Percentiles rank a stretch among this genome's conserved stretches.
Conservation (phyloP, 2,797 vertebrate genomes). For the Limosa lapponica region DNA sequence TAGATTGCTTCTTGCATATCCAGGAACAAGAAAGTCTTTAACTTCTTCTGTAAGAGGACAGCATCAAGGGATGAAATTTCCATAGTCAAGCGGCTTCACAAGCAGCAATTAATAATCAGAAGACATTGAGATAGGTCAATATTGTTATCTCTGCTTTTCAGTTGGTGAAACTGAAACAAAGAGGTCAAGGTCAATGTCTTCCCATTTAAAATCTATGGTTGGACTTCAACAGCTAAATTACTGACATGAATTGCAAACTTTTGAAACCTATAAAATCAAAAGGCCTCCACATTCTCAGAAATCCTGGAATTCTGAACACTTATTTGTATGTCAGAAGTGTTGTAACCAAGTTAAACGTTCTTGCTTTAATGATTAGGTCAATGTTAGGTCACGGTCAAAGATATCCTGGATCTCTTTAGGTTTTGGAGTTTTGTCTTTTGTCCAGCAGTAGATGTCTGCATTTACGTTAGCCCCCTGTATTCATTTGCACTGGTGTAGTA, state of each 20-base stretch:
- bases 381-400: neutral
- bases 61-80: neutral
- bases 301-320: neutral
- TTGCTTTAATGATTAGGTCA: neutral
- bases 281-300: neutral
- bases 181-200: neutral
- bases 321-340: neutral
- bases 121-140: conserved; percentile 15
- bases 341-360: neutral
- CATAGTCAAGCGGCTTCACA: neutral
- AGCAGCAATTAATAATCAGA: conserved; percentile 17
- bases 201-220: conserved; percentile 18
- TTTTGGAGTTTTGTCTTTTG: neutral
- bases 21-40: neutral
- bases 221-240: neutral
- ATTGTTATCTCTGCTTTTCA: conserved; percentile 50
- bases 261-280: neutral
- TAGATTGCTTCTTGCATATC: neutral
- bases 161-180: conserved; percentile 14
- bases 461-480: neutral
- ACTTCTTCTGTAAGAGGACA: neutral
- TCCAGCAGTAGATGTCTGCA: neutral
- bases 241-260: neutral
- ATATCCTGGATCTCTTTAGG: neutral
- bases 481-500: neutral